Percentiles rank a stretch among this genome's conserved stretches.
phyloP scores from a whole-genome alignment of 2,888 invertebrate species.

The Maniola hyperantus region DNA sequence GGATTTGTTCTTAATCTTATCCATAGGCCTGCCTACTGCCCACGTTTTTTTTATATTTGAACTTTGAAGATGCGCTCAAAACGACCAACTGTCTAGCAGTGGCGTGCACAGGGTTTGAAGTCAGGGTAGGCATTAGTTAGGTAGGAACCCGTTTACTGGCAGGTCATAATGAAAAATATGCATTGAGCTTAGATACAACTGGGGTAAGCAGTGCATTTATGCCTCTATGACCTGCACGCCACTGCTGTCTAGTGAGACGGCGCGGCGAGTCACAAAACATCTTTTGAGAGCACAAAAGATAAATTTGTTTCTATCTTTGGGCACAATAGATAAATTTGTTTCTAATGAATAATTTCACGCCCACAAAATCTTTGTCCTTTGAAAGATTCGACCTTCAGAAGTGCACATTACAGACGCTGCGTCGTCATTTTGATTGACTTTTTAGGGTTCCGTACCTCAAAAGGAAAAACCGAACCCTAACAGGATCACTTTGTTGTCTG shows the following conservation, averaged over 20 bases:
- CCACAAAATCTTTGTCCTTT: slow-evolving; percentile 39
- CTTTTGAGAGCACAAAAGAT: slow-evolving; percentile 24
- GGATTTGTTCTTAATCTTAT: slow-evolving; percentile 24
- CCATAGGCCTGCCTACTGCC: slow-evolving; percentile 35
- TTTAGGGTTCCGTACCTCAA: too few relatives aligned
- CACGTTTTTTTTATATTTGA: slow-evolving; percentile 3
- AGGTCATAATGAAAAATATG: too few relatives aligned
- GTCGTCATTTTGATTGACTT: neutral
- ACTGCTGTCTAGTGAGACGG: slow-evolving; percentile 41
- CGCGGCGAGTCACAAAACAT: slow-evolving; percentile 45
- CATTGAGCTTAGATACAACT: too few relatives aligned
- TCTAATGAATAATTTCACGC: slow-evolving; percentile 62
- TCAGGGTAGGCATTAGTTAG: too few relatives aligned
- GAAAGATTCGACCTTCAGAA: slow-evolving; percentile 28
- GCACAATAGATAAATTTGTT: slow-evolving; percentile 60
- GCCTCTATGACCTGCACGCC: too few relatives aligned
- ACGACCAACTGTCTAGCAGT: slow-evolving; percentile 25
- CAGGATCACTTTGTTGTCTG: too few relatives aligned
- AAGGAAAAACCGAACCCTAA: too few relatives aligned
- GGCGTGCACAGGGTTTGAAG: too few relatives aligned
- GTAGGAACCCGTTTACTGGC: too few relatives aligned
- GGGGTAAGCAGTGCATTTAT: too few relatives aligned
- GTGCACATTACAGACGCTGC: slow-evolving; percentile 24
- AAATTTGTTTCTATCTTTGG: neutral
- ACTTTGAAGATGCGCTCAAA: slow-evolving; percentile 12